Base-by-base conservation (phyloP, 1,140 invertebrate genomes). In the Orchesella cincta region DNA sequence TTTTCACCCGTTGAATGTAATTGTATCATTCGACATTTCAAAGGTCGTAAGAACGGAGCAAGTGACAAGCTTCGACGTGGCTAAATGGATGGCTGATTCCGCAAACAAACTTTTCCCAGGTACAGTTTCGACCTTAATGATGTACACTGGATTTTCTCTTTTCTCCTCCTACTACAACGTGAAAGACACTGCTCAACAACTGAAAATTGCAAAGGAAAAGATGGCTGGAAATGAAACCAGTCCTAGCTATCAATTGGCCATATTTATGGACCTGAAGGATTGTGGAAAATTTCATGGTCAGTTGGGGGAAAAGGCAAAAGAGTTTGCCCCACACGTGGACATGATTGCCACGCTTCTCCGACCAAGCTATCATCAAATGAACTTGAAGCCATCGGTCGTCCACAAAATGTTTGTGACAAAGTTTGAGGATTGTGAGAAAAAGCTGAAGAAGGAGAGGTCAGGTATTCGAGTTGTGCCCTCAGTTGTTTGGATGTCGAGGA, bases 391-490 rank as follows among this genome's bases (percentile, higher is more conserved):
- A 14, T 26, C 29, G 8, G 23, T 67, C 12, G 1, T 33, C 2
- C 62, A 67, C 14, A 67, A 67, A 67, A 67, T 67, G 62, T 67
- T 67, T 33, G 31, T 31, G n/a, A 67, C 62, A 8, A 67, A 67
- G 31, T 67, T 67, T 33, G 62, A 67, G 31, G 62, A 67, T 23
- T 67, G 62, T 31, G 62, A 67, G 62, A 29, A 31, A 31, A 67
- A 67, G 33, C 23, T 67, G 5, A 67, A 67, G 31, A 23, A 67
- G 3, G 62, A 67, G n/a, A 67, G 33, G 31, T 67, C 62, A 12
- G 3, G 12, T 8, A 31, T 67, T 5, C 26, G 31, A n/a, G 26
- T 67, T 1, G 33, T 67, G 5, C 62, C 62, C 1, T 3, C 62
- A 12, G 62, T 31, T 5, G 8, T 67, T 8, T 31, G 26, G 62